Evolutionary conservation across 2,888 invertebrate species (phyloP), one percentile per base, ranked within the genome.

Genomic region (Ganaspis brasiliensis): DNA sequence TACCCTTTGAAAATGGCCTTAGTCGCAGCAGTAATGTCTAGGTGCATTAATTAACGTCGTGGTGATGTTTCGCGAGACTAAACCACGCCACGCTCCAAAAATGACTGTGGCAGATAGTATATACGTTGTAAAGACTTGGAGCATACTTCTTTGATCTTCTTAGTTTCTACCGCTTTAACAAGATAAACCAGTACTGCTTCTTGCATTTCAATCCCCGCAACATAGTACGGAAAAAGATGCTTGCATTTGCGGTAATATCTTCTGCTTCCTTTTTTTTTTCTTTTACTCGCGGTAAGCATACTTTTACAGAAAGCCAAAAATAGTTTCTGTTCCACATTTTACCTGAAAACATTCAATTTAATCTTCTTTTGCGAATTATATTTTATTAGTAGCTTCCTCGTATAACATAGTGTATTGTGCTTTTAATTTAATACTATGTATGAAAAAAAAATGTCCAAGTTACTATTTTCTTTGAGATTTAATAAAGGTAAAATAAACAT

Each of bases 21-120:
- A 67, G 70, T 71, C 55, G 37, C 40, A 57, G 84, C 83, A 81
- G 82, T 79, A 85, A 81, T 81, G 81, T 81, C 79, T 76, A 75
- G 82, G 82, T 82, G 84, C 84, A 87, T 87, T 87, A 87, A 87
- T 86, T 86, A 87, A 83, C 83, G 84, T 84, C 84, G 79, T 78
- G 79, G 82, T 80, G 79, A 83, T 78, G 77, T 83, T 79, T 81
- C 81, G 77, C 79, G 79, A 79, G 78, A 74, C 74, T 72, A 49
- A 45, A 31, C 76, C 72, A 31, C 12, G 56, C 45, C 59, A 55
- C 71, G 72, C 61, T 35, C 55, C 71, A 72, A 78, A 76, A 77
- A 77, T 73, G 72, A 55, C 73, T 73, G 57, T 71, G 56, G 49
- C 73, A 73, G 52, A 74, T 72, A 45, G 57, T 52, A 31, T 45